phyloP scores from a whole-genome alignment of 2,888 invertebrate genomes.

The Argyra leucocephala region DNA sequence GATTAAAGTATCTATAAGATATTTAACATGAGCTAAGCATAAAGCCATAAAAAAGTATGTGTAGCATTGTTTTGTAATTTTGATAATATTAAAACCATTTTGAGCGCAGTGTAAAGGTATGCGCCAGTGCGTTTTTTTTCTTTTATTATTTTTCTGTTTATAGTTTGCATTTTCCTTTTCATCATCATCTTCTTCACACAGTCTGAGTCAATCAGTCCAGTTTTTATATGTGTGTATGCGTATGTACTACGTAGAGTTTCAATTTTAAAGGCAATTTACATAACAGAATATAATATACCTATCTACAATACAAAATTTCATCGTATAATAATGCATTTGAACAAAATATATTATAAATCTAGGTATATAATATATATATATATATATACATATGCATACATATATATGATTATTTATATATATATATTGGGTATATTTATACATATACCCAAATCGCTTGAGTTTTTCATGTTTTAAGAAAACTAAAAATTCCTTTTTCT shows the following conservation, averaged over 20 bases:
- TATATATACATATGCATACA: background rate
- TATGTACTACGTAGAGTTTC: too few species aligned
- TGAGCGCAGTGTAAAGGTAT: conserved; percentile 1
- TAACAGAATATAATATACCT: too few species aligned
- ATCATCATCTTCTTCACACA: background rate
- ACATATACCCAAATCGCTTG: too few species aligned
- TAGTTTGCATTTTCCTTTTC: background rate
- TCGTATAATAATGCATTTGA: too few species aligned
- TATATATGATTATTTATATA: background rate
- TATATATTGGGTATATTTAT: background rate
- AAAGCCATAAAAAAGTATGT: background rate
- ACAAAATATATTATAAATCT: too few species aligned
- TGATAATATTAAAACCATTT: background rate
- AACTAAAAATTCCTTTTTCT: too few species aligned
- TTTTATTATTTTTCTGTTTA: background rate
- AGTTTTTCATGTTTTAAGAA: too few species aligned
- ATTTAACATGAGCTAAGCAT: background rate
- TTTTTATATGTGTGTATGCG: too few species aligned
- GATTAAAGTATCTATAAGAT: conserved; percentile 6
- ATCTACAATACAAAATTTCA: too few species aligned
- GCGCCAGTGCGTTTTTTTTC: background rate
- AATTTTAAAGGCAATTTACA: too few species aligned
- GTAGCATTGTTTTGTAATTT: background rate
- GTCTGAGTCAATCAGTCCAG: too few species aligned
- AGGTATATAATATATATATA: too few species aligned